Percentiles rank a stretch among this genome's conserved stretches.
These are phyloP conservation scores for Xiphorhynchus erythropygius DNA, from an alignment of 2,797 vertebrate species.

Conservation along the genomic window DNA sequence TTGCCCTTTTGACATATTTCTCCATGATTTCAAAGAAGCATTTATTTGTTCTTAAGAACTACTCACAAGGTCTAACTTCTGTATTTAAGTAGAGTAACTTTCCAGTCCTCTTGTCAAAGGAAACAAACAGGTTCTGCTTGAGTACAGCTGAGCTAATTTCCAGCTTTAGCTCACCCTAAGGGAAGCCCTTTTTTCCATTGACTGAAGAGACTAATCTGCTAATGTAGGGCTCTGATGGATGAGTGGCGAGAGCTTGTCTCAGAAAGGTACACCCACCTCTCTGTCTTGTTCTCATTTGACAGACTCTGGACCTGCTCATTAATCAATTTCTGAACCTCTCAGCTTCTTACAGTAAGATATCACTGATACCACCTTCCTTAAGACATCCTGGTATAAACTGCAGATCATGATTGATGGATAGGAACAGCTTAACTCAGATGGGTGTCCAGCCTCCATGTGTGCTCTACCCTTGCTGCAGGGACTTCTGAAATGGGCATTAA, in stretches of 20 bases:
- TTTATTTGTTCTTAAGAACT: neutral
- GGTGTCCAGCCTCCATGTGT: neutral
- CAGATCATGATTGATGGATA: neutral
- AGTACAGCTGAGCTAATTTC: neutral
- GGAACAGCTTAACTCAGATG: neutral
- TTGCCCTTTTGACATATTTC: neutral
- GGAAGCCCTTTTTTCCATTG: neutral
- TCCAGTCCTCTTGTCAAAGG: neutral
- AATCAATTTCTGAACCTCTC: conserved; percentile 34
- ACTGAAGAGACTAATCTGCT: neutral
- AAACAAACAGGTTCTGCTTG: neutral
- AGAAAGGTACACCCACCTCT: neutral
- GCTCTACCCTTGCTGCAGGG: neutral
- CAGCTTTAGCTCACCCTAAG: neutral
- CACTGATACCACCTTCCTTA: neutral
- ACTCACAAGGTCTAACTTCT: neutral
- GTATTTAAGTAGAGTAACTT: neutral
- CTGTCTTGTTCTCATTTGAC: neutral
- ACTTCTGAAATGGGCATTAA: conserved; percentile 19
- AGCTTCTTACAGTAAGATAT: conserved; percentile 18
- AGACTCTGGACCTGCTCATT: neutral
- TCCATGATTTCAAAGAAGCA: neutral
- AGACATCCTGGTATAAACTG: conserved; percentile 12
- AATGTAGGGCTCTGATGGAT: neutral
- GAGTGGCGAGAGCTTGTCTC: neutral